These are phyloP conservation scores for Apodemus speciosus DNA, from an alignment of 2,113 vertebrate genomes.

Conservation along the genomic window DNA sequence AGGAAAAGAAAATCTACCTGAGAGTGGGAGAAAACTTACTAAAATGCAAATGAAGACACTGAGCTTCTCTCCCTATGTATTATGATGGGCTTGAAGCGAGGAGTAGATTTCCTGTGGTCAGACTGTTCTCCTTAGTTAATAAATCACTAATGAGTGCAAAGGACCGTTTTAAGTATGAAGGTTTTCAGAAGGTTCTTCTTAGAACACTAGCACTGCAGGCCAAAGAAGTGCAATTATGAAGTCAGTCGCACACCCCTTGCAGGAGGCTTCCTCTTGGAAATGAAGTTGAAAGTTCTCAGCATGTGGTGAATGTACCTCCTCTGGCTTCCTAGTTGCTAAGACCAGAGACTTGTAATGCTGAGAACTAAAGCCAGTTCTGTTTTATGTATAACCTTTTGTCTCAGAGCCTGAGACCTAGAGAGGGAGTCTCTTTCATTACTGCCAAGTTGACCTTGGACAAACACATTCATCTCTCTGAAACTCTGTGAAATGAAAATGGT, in stretches of 20 bases:
- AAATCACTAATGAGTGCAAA: conserved; percentile 11
- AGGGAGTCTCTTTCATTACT: neutral
- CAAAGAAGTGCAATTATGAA: neutral
- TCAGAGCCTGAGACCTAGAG: neutral
- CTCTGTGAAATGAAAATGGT: neutral
- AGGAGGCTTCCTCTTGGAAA: conserved; percentile 21
- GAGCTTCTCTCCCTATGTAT: neutral
- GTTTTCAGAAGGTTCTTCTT: neutral
- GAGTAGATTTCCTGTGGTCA: neutral
- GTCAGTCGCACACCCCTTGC: neutral
- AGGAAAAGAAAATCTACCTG: neutral
- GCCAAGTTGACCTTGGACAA: conserved; percentile 8
- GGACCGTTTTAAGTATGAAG: neutral
- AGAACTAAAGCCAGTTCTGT: conserved; percentile 8
- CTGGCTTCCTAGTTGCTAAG: conserved; percentile 36
- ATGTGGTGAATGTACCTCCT: neutral
- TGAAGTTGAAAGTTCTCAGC: conserved; percentile 20
- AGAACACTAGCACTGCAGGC: neutral
- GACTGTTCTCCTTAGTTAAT: neutral
- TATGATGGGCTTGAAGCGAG: neutral
- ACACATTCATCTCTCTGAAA: neutral
- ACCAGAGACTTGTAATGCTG: neutral
- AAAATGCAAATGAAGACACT: neutral
- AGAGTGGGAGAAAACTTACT: neutral
- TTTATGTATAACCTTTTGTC: conserved; percentile 24